A percentile compares a stretch with the other conserved stretches of the same genome.
These are phyloP conservation scores for Prietella phreatophila DNA, from an alignment of 2,113 vertebrate genomes.

Conservation along the genomic window DNA sequence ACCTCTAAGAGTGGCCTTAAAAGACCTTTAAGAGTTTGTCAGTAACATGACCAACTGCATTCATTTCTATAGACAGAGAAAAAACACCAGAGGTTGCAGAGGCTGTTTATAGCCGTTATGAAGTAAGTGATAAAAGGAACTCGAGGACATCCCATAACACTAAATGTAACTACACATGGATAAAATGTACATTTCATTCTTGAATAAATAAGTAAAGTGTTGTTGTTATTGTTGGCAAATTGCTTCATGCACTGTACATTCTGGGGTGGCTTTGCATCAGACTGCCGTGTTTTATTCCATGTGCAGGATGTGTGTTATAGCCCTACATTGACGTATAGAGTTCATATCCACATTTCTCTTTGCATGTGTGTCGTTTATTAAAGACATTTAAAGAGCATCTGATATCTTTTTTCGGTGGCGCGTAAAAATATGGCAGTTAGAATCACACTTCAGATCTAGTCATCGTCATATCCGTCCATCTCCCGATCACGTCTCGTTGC, in stretches of 20 bases:
- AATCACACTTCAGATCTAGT: background rate
- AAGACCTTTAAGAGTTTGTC: background rate
- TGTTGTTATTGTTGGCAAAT: background rate
- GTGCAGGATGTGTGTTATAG: background rate
- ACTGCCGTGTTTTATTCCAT: background rate
- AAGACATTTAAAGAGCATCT: background rate
- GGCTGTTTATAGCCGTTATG: background rate
- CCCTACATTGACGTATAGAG: background rate
- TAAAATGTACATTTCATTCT: background rate
- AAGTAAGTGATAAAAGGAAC: background rate
- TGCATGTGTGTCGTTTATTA: background rate
- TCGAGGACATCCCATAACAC: too few species aligned
- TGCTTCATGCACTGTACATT: background rate
- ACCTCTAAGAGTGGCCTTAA: too few species aligned
- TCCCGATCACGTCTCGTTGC: background rate
- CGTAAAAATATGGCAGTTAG: background rate
- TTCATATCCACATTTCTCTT: background rate
- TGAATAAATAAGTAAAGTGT: background rate
- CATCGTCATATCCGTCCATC: background rate
- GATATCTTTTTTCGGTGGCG: background rate
- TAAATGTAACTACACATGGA: too few species aligned
- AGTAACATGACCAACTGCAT: background rate
- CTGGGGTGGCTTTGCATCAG: background rate
- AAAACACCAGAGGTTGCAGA: background rate
- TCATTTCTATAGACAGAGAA: background rate